Percentiles rank a stretch among this genome's conserved stretches.
Conservation (phyloP, 2,113 vertebrate genomes). For the Nothobranchius kuhntae region DNA sequence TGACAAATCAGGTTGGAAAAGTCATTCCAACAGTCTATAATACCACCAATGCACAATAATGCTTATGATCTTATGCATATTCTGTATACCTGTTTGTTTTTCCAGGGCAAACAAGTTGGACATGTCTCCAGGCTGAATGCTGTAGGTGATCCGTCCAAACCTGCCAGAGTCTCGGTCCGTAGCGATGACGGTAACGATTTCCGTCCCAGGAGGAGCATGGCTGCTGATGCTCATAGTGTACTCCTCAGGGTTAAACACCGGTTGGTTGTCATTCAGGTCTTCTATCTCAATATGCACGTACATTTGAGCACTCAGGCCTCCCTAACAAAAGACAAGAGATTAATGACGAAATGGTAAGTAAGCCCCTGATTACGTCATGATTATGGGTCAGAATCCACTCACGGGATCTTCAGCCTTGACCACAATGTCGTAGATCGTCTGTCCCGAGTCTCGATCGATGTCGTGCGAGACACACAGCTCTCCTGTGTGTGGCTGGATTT, state of each 20-base stretch:
- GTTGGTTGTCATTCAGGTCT: slow-evolving; percentile 90
- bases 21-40: background rate
- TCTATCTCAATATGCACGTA: slow-evolving; percentile 89
- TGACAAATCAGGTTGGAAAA: slow-evolving; percentile 9
- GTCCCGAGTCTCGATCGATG: slow-evolving; percentile 86
- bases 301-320: slow-evolving; percentile 88
- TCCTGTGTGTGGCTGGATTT: slow-evolving; percentile 81
- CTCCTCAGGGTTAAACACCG: slow-evolving; percentile 83
- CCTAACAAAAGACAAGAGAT: slow-evolving; percentile 70
- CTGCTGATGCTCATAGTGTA: slow-evolving; percentile 87
- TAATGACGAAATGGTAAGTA: background rate
- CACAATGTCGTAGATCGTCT: slow-evolving; percentile 83
- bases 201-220: slow-evolving; percentile 84
- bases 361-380: background rate
- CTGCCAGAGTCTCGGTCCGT: slow-evolving; percentile 85
- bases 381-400: slow-evolving; percentile 52
- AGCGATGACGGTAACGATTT: slow-evolving; percentile 86
- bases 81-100: slow-evolving; percentile 81
- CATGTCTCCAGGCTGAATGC: slow-evolving; percentile 81
- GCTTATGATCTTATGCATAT: too few relatives aligned
- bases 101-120: slow-evolving; percentile 86
- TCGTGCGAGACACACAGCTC: slow-evolving; percentile 86
- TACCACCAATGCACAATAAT: too few relatives aligned
- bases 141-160: slow-evolving; percentile 83
- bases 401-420: slow-evolving; percentile 92